These are phyloP conservation scores for Drosophila malerkotliana DNA, from an alignment of 1,140 invertebrate species.

Conservation along the genomic window DNA sequence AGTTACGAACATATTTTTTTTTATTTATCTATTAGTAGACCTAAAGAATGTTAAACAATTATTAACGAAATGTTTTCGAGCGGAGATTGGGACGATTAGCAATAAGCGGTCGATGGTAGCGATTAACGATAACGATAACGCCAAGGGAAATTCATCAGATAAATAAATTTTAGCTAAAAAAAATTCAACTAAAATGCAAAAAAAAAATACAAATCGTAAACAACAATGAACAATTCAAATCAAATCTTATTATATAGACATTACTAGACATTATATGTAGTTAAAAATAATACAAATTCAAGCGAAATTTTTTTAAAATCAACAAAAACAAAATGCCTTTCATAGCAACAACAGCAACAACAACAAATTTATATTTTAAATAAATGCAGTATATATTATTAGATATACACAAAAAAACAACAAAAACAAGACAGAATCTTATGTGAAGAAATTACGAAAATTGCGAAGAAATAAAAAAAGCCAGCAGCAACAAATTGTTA, in stretches of 20 bases:
- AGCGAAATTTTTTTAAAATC: constrained; percentile 52
- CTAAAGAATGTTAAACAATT: constrained; percentile 47
- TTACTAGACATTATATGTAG: constrained; percentile 75
- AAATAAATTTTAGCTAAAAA: constrained; percentile 48
- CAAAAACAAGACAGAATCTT: constrained; percentile 24
- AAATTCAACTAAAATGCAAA: constrained; percentile 22
- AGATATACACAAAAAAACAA: constrained; percentile 40
- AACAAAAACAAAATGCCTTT: constrained; percentile 69
- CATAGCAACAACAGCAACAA: constrained; percentile 50
- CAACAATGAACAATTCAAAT: constrained; percentile 68
- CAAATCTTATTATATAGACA: constrained; percentile 75
- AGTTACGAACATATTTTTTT: constrained; percentile 49
- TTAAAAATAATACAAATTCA: constrained; percentile 58
- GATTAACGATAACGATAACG: constrained; percentile 37
- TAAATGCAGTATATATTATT: constrained; percentile 62
- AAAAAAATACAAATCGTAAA: constrained; percentile 36
- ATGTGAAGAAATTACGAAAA: constrained; percentile 23
- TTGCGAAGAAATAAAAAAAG: constrained; percentile 42
- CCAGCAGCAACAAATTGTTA: constrained; percentile 44
- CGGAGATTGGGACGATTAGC: constrained; percentile 14
- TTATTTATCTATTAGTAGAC: constrained; percentile 72
- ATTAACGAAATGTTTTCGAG: constrained; percentile 22
- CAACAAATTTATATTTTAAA: constrained; percentile 72
- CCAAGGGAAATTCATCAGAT: constrained; percentile 38
- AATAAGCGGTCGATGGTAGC: constrained; percentile 16